Evolutionary conservation across 2,888 invertebrate species (phyloP), one percentile per base, ranked within the genome.

Genomic region (Aphidius colemani): DNA sequence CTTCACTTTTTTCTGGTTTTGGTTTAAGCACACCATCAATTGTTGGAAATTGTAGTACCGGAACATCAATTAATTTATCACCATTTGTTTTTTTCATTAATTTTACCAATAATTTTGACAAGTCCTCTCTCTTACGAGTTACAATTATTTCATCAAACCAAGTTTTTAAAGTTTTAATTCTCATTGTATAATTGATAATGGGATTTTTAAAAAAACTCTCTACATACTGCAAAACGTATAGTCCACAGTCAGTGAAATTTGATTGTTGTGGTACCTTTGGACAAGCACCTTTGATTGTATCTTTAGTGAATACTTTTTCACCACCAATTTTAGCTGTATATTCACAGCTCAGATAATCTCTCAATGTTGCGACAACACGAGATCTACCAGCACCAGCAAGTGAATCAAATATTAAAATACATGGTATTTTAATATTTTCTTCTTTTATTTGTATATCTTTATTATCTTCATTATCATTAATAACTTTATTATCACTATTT

Each of bases 251-350:
- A 49, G 93, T 94, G 79, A 92, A 96, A 85, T 99, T 99, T 70
- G 91, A 93, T 84, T 99, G 99, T 80, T 98, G 96, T n/a, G 98
- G 98, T 69, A 96, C 94, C 84, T 93, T 93, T 0, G 95, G 94
- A 75, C 90, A 90, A 70, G 90, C 89, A 6, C 96, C 96, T 76
- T 92, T 92, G 74, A 97, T 93, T 53, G 90, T 91, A 73, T 91
- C 89, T 80, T 92, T 94, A 70, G 89, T 90, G 79, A 93, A 96
- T 57, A 87, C 82, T 77, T 89, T 88, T 70, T 86, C 88, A 55
- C 83, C 82, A n/a, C 87, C 86, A 82, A 88, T 85, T 85, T 93
- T 93, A 2, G 89, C 88, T 78, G 90, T 88, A 81, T 92, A 90
- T 85, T 95, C 95, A 78, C 94, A 91, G 61, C 92, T 92, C 62